Base-by-base conservation (phyloP, 37 sponge, comb jelly and placozoan species). In the Theonella swinhoei region DNA sequence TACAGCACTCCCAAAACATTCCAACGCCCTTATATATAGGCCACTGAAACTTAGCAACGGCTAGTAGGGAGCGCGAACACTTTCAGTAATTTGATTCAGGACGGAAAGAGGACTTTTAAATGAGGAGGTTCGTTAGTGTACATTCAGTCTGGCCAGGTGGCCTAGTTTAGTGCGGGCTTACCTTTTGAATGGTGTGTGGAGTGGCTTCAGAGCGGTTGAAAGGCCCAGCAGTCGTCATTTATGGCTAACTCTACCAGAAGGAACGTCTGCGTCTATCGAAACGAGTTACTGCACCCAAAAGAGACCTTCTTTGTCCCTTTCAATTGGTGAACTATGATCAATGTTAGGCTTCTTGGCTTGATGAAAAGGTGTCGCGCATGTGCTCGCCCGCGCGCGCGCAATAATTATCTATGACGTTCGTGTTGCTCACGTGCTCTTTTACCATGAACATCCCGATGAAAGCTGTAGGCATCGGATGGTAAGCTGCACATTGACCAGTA, bases 391-490 rank as follows among this genome's bases (percentile, higher is more conserved):
- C n/a, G n/a, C n/a, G 31, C 66, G 66, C 66, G 25, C 66, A 20
- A 65, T 65, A 7, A 65, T 11, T 58, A 11, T 58, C 19, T 26
- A 42, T 59, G 35, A 28, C 23, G 43, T 58, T 28, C 59, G 42
- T 9, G 54, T 68, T 54, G 33, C n/a, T n/a, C n/a, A n/a, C n/a
- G n/a, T 62, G 59, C 35, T 31, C n/a, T 14, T 28, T 5, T 1
- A 61, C 24, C 17, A 76, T 77, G 38, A 61, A 35, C 30, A 54
- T 86, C 36, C 32, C 87, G 2, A 86, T 86, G 87, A 86, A 64
- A 62, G 11, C 80, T 25, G 87, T 86, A 25, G 87, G 80, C 17
- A 42, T 79, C 30, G 87, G 87, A 2, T 86, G 87, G 87, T 86
- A 47, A 86, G 87, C 63, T 41, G 24, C 26, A 14, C 31, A 4